These are phyloP conservation scores for Stichodactyla mertensii DNA, from an alignment of 64 coral and sea anemone species.

Conservation along the genomic window DNA sequence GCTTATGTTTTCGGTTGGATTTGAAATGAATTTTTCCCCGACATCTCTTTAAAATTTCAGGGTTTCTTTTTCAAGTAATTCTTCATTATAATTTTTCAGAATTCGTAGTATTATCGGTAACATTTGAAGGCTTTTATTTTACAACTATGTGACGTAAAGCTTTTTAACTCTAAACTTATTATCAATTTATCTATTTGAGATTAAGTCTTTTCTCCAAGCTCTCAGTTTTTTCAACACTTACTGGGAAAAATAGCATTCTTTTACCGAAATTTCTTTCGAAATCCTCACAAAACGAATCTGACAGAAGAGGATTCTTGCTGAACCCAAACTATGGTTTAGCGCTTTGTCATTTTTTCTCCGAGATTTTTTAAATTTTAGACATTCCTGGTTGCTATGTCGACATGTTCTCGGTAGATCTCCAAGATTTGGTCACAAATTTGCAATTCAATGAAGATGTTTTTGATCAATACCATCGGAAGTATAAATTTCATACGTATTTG, in stretches of 20 bases:
- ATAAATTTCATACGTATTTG: neutral
- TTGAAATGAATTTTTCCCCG: neutral
- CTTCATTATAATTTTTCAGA: neutral
- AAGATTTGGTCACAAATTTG: neutral
- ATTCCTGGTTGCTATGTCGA: neutral
- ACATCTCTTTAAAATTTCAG: neutral
- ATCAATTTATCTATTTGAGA: too few relatives aligned
- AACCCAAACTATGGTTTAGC: too few relatives aligned
- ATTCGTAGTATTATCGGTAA: neutral
- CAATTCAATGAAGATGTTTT: neutral
- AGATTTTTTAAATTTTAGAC: conserved; percentile 9
- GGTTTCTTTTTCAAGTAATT: neutral
- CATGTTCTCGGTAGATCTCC: neutral
- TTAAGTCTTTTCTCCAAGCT: neutral
- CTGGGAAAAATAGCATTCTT: too few relatives aligned
- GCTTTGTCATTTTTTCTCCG: neutral
- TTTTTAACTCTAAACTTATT: too few relatives aligned
- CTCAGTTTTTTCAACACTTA: too few relatives aligned
- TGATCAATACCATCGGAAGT: neutral
- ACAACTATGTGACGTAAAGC: too few relatives aligned
- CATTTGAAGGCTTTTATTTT: too few relatives aligned
- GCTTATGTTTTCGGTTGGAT: neutral
- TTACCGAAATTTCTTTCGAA: too few relatives aligned
- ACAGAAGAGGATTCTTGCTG: too few relatives aligned
- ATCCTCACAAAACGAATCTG: too few relatives aligned